Percentiles rank a stretch among this genome's conserved stretches.
These are phyloP conservation scores for Kuschelorhynchus macadamiae DNA, from an alignment of 2,888 invertebrate genomes.

Conservation along the genomic window DNA sequence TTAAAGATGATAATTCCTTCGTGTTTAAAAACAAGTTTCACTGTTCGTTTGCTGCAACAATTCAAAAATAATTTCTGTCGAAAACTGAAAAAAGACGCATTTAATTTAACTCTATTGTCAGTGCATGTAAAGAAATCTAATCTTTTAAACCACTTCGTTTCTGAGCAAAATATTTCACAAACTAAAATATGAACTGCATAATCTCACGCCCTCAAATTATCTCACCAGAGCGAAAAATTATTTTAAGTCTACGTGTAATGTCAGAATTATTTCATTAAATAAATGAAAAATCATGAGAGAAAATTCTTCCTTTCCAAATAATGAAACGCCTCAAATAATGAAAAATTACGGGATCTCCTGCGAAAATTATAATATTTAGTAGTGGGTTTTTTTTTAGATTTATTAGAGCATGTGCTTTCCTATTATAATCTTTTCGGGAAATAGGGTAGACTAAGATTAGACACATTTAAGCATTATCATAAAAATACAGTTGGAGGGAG, in stretches of 20 bases:
- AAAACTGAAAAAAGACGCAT: too few species aligned
- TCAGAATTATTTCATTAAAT: conserved; percentile 36
- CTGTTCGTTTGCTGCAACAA: too few species aligned
- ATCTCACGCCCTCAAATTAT: conserved; percentile 19
- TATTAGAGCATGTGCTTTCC: conserved; percentile 21
- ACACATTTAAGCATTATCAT: too few species aligned
- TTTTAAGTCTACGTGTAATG: conserved; percentile 33
- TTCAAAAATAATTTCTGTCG: too few species aligned
- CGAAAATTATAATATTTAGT: conserved; percentile 23
- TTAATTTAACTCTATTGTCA: too few species aligned
- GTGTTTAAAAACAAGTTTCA: too few species aligned
- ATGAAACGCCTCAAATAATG: conserved; percentile 26
- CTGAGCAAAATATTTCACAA: conserved; percentile 4
- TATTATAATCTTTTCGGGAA: conserved; percentile 5
- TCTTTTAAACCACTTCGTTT: background rate
- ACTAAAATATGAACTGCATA: conserved; percentile 1
- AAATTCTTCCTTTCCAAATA: conserved; percentile 31
- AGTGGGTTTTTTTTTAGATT: conserved; percentile 22
- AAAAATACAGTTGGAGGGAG: too few species aligned
- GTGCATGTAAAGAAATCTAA: background rate
- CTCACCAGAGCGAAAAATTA: conserved; percentile 17
- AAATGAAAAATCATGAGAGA: conserved; percentile 30
- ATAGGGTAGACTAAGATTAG: too few species aligned
- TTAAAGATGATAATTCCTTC: too few species aligned
- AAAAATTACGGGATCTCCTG: conserved; percentile 29